Conservation (phyloP, 2,888 invertebrate genomes). For the Hydrotaea diabolus region DNA sequence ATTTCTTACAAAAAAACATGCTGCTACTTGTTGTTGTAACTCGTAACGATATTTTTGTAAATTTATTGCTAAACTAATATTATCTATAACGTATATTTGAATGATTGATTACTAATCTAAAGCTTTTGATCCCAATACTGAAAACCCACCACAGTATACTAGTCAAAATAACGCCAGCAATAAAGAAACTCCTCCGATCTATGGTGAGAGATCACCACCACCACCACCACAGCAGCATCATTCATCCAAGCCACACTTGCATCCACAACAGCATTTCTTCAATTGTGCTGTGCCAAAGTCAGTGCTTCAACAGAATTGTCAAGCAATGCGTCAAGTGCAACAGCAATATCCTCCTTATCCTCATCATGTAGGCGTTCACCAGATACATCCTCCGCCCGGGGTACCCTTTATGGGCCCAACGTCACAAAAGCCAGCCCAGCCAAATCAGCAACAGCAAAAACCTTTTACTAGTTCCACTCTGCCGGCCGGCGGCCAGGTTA, state of each 20-base stretch:
- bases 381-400: slow-evolving; percentile 77
- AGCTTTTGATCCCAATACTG: slow-evolving; percentile 73
- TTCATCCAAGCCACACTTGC: slow-evolving; percentile 37
- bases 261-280: slow-evolving; percentile 75
- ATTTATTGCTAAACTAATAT: slow-evolving; percentile 36
- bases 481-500: slow-evolving; percentile 71
- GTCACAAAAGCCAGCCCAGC: slow-evolving; percentile 29
- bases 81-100: background rate
- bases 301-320: slow-evolving; percentile 80
- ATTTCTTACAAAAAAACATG: slow-evolving; percentile 68
- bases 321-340: slow-evolving; percentile 80
- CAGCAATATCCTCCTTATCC: slow-evolving; percentile 81
- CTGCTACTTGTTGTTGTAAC: slow-evolving; percentile 68
- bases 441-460: slow-evolving; percentile 36
- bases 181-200: slow-evolving; percentile 69
- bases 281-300: slow-evolving; percentile 81
- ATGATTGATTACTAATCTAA: slow-evolving; percentile 71
- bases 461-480: slow-evolving; percentile 55
- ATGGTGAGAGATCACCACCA: slow-evolving; percentile 56
- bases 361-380: slow-evolving; percentile 80
- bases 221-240: slow-evolving; percentile 32
- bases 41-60: too few relatives aligned
- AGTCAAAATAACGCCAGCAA: slow-evolving; percentile 43
- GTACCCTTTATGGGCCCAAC: slow-evolving; percentile 72
- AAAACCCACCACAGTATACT: slow-evolving; percentile 68